These are phyloP conservation scores for Campoplex nolae DNA, from an alignment of 2,888 invertebrate genomes.

Conservation along the genomic window DNA sequence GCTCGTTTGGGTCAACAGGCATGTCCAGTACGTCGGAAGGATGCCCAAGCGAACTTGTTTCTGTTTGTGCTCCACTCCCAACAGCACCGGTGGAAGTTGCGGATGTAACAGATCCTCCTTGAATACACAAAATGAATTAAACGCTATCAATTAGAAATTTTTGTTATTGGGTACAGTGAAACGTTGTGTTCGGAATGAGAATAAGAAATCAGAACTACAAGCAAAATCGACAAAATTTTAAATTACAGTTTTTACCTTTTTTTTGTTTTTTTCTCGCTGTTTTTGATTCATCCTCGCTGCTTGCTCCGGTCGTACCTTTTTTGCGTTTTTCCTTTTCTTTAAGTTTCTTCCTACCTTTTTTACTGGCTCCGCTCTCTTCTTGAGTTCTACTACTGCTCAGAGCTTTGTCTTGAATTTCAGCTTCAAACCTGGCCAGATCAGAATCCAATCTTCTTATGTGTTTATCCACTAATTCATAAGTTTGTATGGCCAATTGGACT, in stretches of 20 bases:
- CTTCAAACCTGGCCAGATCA: constrained; percentile 97
- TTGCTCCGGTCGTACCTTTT: constrained; percentile 84
- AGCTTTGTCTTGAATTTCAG: constrained; percentile 98
- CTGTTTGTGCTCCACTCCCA: constrained; percentile 82
- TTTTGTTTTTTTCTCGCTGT: constrained; percentile 87
- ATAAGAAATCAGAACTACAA: no score
- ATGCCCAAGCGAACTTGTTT: constrained; percentile 87
- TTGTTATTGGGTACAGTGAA: not conserved
- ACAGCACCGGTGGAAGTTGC: constrained; percentile 81
- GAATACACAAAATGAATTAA: constrained; percentile 11
- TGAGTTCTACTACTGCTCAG: constrained; percentile 90
- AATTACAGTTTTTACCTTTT: constrained; percentile 83
- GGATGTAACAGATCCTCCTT: constrained; percentile 79
- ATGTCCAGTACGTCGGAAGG: constrained; percentile 96
- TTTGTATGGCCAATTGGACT: constrained; percentile 98
- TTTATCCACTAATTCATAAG: constrained; percentile 99
- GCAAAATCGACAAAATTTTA: not conserved
- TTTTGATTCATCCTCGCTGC: constrained; percentile 83
- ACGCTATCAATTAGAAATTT: not conserved
- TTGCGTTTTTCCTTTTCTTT: constrained; percentile 89
- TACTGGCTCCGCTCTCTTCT: constrained; percentile 88
- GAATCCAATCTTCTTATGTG: constrained; percentile 98
- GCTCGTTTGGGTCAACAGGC: constrained; percentile 99
- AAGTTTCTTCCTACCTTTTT: constrained; percentile 90
- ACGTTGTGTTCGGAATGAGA: no score